These are phyloP conservation scores for Scrobipalpa atriplicella DNA, from an alignment of 2,888 invertebrate species.

Conservation along the genomic window DNA sequence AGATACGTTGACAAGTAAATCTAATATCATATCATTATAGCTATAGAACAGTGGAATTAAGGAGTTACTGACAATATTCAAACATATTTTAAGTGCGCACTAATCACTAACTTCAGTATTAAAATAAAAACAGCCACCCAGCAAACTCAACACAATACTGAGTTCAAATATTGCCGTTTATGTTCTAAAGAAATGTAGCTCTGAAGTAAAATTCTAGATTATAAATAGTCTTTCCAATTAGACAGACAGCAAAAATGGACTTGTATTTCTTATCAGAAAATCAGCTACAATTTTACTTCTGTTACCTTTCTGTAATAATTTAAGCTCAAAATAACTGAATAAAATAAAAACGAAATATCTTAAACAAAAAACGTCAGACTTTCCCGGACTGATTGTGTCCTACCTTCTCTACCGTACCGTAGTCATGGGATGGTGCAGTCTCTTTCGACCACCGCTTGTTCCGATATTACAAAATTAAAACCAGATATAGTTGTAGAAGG, in stretches of 20 bases:
- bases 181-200: neutral
- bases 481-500: too few relatives aligned
- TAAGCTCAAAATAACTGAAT: neutral
- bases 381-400: neutral
- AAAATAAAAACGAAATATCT: neutral
- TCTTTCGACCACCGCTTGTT: neutral
- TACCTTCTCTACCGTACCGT: too few relatives aligned
- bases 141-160: slow-evolving; percentile 13
- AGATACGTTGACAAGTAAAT: slow-evolving; percentile 13
- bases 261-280: too few relatives aligned
- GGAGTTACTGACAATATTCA: neutral
- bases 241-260: too few relatives aligned
- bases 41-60: slow-evolving; percentile 13
- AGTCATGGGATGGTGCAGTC: neutral
- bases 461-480: too few relatives aligned
- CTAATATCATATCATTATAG: neutral
- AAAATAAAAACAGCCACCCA: neutral
- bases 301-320: neutral
- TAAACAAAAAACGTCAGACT: neutral
- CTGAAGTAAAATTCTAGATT: neutral
- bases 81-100: neutral
- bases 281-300: neutral
- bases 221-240: too few relatives aligned
- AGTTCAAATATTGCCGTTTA: slow-evolving; percentile 10
- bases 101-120: neutral